Base-by-base conservation (phyloP, 2,113 vertebrate genomes). In the Lutjanus erythropterus region DNA sequence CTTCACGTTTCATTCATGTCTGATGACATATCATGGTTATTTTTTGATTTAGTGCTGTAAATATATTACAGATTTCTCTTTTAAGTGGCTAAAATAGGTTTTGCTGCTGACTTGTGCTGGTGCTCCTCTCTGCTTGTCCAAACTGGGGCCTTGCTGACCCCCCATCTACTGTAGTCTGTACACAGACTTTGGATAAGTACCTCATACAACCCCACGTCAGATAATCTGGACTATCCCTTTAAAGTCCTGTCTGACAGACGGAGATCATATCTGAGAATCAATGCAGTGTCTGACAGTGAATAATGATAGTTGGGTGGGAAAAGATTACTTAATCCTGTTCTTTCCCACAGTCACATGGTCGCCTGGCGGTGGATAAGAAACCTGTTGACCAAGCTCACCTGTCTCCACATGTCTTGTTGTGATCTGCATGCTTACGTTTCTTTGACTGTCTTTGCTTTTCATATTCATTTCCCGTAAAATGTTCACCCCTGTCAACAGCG, bases 321-420 rank as follows among this genome's bases (percentile, higher is more conserved):
- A n/a, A n/a, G n/a, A 44, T 68, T 70, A 49, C 76, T 42, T 80
- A 23, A 66, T 81, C 64, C 29, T 82, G 37, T 85, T 84, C 59
- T 93, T 94, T 94, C 91, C 87, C 93, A 94, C 85, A 70, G 84
- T 84, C 61, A 15, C 18, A 0, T 66, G 42, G 9, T 23, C 16
- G 9, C 44, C 44, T 49, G 8, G 18, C 44, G 29, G 35, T 58
- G 58, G 67, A 77, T 73, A 18, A 53, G n/a, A 86, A 94, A 94
- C 94, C 89, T 67, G 93, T 92, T 75, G 39, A 65, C 80, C 86
- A 1, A 84, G 89, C 88, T 71, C 59, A 68, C 86, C 70, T 79
- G 82, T 89, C 80, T 59, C 64, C 37, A 83, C 92, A 87, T 10
- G 89, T 86, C 71, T 73, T 69, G 55, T 75, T 83, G 52, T 33